Evolutionary conservation across 2,113 vertebrate genomes (phyloP).

Genomic region (Phrynosoma platyrhinos): DNA sequence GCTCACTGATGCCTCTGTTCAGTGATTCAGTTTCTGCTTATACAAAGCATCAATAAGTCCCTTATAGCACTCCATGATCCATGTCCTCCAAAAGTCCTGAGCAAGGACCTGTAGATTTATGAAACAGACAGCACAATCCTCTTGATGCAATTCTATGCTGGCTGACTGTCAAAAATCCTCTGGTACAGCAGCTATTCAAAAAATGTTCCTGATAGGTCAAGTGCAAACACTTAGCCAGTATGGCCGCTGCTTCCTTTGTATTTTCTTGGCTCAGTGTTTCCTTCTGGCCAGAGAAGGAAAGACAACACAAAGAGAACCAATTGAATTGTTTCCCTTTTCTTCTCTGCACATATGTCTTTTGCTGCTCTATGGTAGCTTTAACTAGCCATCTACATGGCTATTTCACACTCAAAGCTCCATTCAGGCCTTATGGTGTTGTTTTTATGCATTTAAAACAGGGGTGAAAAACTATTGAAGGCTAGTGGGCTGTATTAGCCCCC

Average conservation of each 20-base stretch:
- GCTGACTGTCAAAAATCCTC: slow-evolving; percentile 16
- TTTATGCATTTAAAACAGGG: too few relatives aligned
- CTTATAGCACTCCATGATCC: background rate
- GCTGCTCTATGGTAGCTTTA: background rate
- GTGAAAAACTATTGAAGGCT: too few relatives aligned
- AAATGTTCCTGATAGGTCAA: slow-evolving; percentile 18
- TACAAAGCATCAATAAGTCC: background rate
- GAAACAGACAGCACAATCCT: slow-evolving; percentile 19
- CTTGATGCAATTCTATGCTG: slow-evolving; percentile 7
- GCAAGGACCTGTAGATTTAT: slow-evolving; percentile 27
- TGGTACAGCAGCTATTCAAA: slow-evolving; percentile 4
- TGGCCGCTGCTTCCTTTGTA: background rate
- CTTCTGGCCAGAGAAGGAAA: background rate
- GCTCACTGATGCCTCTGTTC: background rate
- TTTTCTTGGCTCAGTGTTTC: background rate
- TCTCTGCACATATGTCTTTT: background rate
- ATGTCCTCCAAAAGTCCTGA: slow-evolving; percentile 27
- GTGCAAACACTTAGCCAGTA: background rate
- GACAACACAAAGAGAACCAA: background rate
- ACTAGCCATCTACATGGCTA: background rate
- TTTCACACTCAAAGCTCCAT: background rate
- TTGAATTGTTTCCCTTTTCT: background rate
- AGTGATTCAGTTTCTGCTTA: background rate
- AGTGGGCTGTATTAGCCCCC: too few relatives aligned
- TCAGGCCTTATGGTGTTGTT: too few relatives aligned